Base-by-base conservation (phyloP, 2,113 vertebrate genomes). In the Phylloscopus trochiloides region DNA sequence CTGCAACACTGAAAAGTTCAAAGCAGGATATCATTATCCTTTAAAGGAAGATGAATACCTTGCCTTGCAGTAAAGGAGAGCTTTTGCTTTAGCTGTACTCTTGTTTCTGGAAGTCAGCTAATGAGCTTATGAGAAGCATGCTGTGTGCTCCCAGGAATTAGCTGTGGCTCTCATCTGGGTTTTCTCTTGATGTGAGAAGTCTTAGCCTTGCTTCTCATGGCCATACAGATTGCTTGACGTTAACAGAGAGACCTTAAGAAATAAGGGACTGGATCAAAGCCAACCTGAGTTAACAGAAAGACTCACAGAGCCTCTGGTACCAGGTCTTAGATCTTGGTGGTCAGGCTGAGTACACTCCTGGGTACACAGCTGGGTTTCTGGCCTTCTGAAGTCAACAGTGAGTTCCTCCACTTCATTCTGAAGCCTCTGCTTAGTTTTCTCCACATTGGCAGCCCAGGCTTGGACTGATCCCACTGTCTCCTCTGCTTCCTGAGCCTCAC, bases 361-460 rank as follows among this genome's bases (percentile, higher is more conserved):
- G 32, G 29, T 45, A 36, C 36, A 36, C 36, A 17, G 34, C n/a
- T 86, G 73, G 6, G 61, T 84, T 81, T 81, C 71, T 95, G 83
- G 97, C 97, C 92, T 98, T 98, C 94, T 98, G 94, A 14, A 96
- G 77, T 98, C 97, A 43, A 96, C 96, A 40, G 94, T 96, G 76
- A 98, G 97, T 80, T 98, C 97, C 42, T 98, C 95, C 19, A 96
- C 97, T 96, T 98, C 95, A 34, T 97, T 98, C 78, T 98, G 98
- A 85, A 98, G 96, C 66, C 96, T 97, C 91, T 98, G 97, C 93
- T 98, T 98, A 12, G 93, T 95, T 86, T 98, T 98, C 51, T 98
- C 96, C 12, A 94, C 94, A 34, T 94, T 98, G 73, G 97, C 97
- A 12, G 94, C 95, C 67, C 92, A 88, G 71, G 95, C 97, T 86